Evolutionary conservation across 2,888 invertebrate species (phyloP), one percentile per base, ranked within the genome.

Genomic region (Trachelus troglodyta): DNA sequence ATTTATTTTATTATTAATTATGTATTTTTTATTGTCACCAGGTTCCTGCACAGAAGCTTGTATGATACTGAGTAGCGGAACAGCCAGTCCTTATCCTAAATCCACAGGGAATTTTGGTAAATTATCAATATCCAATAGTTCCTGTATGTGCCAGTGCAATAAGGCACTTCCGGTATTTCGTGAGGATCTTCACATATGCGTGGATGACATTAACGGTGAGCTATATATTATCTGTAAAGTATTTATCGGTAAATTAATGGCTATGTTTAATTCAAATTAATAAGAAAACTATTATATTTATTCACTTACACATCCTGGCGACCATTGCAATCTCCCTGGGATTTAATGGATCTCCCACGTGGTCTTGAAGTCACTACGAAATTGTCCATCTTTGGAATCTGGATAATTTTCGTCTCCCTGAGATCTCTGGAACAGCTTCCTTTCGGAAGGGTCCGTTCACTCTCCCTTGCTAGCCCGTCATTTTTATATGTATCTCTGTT

Each of bases 151-250:
- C 92, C 95, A 95, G 78, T 97, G 97, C 89, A 95, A 96, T 82
- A 93, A 94, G 76, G 95, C 95, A 84, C 93, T 95, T 81, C 96
- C 96, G 9, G 95, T 96, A 77, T 97, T 96, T 92, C 94, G 97
- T 81, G 97, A 97, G 91, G 97, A 97, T 91, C 92, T 96, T 83
- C 95, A 95, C 85, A 95, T 97, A 84, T 97, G 97, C 91, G 96
- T 97, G 83, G 96, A 96, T 90, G 96, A 97, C 89, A 94, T 97
- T 85, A 95, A 96, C 91, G 97, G 97, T 97, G 91, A 93, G 94
- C 31, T 73, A 75, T 74, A 69, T 34, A 77, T 77, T 69, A 74
- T 74, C 34, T 75, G n/a, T 31, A 69, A 40, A 56, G 23, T 56
- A 56, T 56, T 23, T 56, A 56, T 56, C 4, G 23, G 23, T 23